A percentile compares a stretch with the other conserved stretches of the same genome.
These are phyloP conservation scores for Alviniconcha marisindica DNA, from an alignment of 1,140 invertebrate genomes.

Conservation along the genomic window DNA sequence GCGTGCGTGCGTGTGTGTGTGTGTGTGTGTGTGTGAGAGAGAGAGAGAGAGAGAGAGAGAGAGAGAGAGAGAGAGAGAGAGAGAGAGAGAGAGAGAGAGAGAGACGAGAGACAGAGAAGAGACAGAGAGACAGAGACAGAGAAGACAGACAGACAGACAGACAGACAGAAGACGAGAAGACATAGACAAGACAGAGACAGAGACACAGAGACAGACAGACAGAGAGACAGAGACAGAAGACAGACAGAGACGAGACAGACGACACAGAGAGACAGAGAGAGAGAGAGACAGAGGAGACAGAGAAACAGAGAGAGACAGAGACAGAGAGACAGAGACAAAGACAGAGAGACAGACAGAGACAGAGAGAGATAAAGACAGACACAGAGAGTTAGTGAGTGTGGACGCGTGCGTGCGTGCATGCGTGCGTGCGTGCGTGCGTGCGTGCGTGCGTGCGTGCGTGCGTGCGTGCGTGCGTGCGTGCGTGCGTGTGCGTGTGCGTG, in stretches of 20 bases:
- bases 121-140: neutral
- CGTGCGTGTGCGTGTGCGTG: too few relatives aligned
- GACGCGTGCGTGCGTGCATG: neutral
- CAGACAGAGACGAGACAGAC: neutral
- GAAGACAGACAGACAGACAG: neutral
- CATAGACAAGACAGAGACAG: neutral
- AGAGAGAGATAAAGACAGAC: conserved; percentile 18
- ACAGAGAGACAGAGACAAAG: neutral
- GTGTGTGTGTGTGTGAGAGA: neutral
- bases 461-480: too few relatives aligned
- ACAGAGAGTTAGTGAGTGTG: conserved; percentile 1
- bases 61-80: conserved; percentile 27
- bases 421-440: neutral
- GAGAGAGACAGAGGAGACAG: conserved; percentile 25
- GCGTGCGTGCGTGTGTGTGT: neutral
- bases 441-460: too few relatives aligned
- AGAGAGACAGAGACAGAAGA: conserved; percentile 13
- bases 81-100: conserved; percentile 29
- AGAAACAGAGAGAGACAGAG: conserved; percentile 18
- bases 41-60: conserved; percentile 20
- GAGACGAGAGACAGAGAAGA: conserved; percentile 4
- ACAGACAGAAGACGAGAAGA: neutral
- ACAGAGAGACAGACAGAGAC: conserved; percentile 6
- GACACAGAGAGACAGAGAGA: conserved; percentile 15
- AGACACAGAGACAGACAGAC: neutral